A percentile compares a stretch with the other conserved stretches of the same genome.
Conservation (phyloP, 2,113 vertebrate species). For the Lepus timidus region DNA sequence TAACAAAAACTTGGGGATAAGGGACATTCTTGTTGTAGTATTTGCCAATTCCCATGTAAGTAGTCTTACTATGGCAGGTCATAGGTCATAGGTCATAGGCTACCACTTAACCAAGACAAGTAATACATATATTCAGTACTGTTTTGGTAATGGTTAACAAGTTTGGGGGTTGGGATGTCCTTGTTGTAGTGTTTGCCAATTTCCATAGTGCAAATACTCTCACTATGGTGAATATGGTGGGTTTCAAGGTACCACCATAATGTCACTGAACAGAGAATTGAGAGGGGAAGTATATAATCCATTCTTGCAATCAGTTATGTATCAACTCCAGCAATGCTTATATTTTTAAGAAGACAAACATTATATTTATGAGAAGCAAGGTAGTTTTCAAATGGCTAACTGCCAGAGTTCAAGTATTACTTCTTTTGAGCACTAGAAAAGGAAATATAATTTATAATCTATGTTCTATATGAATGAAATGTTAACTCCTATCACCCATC, state of each 20-base stretch:
- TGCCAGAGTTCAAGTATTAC: constrained; percentile 49
- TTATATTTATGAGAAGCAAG: background rate
- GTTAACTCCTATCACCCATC: constrained; percentile 50
- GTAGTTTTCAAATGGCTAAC: constrained; percentile 46
- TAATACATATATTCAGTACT: too few species aligned
- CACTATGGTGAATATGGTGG: background rate
- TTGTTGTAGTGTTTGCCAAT: too few species aligned
- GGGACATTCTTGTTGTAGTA: background rate
- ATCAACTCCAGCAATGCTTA: background rate
- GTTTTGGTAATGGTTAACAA: too few species aligned
- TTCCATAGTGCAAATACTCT: too few species aligned
- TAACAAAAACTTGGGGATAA: background rate
- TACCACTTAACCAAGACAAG: too few species aligned
- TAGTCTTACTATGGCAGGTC: background rate
- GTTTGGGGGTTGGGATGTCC: too few species aligned
- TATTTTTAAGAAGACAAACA: background rate
- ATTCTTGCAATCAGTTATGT: background rate
- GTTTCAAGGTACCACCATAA: background rate
- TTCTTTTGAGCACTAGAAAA: constrained; percentile 52
- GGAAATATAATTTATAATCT: constrained; percentile 63
- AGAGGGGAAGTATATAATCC: background rate
- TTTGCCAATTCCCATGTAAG: background rate
- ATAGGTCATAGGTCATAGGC: too few species aligned
- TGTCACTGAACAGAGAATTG: background rate
- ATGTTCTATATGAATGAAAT: constrained; percentile 59